Evolutionary conservation across 2,888 invertebrate genomes (phyloP), one percentile per base, ranked within the genome.

Genomic region (Coelinius sp.): DNA sequence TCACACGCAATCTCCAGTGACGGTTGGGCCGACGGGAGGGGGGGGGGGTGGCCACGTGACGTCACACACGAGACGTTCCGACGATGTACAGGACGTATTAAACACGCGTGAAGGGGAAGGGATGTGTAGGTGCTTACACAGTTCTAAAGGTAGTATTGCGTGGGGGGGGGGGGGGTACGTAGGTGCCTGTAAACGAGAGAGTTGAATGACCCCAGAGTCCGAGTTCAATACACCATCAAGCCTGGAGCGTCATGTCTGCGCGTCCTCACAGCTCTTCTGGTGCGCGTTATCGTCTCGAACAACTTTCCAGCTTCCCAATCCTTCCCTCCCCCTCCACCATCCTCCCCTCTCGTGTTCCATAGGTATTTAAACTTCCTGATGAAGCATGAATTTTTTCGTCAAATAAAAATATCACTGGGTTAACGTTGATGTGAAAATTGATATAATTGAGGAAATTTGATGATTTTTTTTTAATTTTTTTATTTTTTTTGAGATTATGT

Each of bases 171-270:
- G 31, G 46, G 56, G 27, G 35, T 22, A 46, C 63, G 49, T 64
- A 62, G 67, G 68, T 24, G 31, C 44, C 49, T 74, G 38, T 74
- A 74, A 73, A 46, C 62, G 73, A 17, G 12, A 27, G 41, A 80
- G 87, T 85, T 86, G 81, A 86, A 87, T 77, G 86, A 87, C 86
- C 87, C 79, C 80, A 77, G 79, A 75, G 71, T 73, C 80, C 74
- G 86, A 84, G 87, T 87, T 87, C 87, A 87, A 87, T 87, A 87
- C 82, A 85, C 87, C 82, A 70, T 72, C 62, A 71, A 68, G 70
- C 64, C 66, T 38, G 52, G 38, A 62, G 44, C 71, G 41, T 73
- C 52, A 65, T 67, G 63, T 66, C 68, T 44, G 75, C 70, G 63
- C 69, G 53, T 31, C 52, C 66, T 24, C 68, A 38, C 25, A 10